Base-by-base conservation (phyloP, 2,797 vertebrate genomes). In the Microctenopoma steveboyesi region DNA sequence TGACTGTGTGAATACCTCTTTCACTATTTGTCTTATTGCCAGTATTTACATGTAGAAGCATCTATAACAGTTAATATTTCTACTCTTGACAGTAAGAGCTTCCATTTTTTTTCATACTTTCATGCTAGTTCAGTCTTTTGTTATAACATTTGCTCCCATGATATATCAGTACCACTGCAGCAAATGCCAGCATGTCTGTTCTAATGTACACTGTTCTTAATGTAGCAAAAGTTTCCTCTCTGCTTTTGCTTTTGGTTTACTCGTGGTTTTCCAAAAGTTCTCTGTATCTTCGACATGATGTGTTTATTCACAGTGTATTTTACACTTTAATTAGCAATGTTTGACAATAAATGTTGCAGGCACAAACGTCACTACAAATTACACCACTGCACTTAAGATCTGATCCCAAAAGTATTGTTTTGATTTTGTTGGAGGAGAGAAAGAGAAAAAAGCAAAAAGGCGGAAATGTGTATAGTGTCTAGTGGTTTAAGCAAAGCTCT, bases 401-500 rank as follows among this genome's bases (percentile, higher is more conserved):
- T 48, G 64, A 55, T 65, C 76, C 74, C 67, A 48, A 51, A 66
- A 54, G 65, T 62, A 54, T 71, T 72, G 65, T 78, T 86, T 67
- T 22, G 45, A 63, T 73, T 72, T 76, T 69, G 25, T 48, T 76
- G 64, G 51, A 65, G 61, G 69, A 75, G 40, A 54, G 68, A 64
- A 37, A 58, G 39, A 52, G 50, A 50, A 45, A 51, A 48, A 51
- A 72, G 45, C 30, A 40, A 56, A 43, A 39, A 62, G 30, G 46
- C 56, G 35, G 78, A 83, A 65, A 76, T 7, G 60, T 82, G 72
- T 64, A 68, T 84, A 85, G 89, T 89, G 84, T 84, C 79, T 82
- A 58, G 89, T 77, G 91, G 82, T 85, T 87, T 90, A 72, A 83
- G 71, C 72, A 74, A 70, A 78, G 66, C 81, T 84, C 80, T 84